Conservation (phyloP, 2,113 vertebrate species). For the Plotosus lineatus region DNA sequence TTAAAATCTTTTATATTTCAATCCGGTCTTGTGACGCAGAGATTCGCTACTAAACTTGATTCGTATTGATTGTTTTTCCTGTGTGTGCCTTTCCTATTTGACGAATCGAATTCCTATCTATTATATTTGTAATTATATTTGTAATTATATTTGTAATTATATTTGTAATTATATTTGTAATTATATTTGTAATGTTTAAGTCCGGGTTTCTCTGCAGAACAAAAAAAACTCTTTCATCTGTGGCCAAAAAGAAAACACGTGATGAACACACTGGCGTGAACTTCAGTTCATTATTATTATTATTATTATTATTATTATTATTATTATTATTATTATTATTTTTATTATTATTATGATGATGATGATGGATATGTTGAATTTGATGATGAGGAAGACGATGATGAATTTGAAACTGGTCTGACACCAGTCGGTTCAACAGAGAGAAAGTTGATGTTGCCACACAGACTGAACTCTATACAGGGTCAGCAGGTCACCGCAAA, state of each 20-base stretch:
- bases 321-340: background rate
- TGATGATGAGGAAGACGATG: too few relatives aligned
- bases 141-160: background rate
- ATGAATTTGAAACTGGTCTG: background rate
- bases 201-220: too few relatives aligned
- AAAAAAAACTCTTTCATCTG: background rate
- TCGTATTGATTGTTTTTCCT: too few relatives aligned
- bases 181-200: background rate
- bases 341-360: background rate
- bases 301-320: constrained; percentile 2
- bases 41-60: background rate
- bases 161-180: background rate
- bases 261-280: background rate
- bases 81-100: too few relatives aligned
- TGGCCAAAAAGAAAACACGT: background rate
- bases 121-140: background rate
- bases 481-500: constrained; percentile 22
- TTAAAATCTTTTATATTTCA: background rate
- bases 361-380: too few relatives aligned
- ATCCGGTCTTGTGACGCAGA: background rate
- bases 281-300: background rate
- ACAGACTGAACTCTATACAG: constrained; percentile 20
- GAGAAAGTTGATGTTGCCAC: too few relatives aligned
- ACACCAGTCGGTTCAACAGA: constrained; percentile 9
- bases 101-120: too few relatives aligned